Percentiles rank a stretch among this genome's conserved stretches.
phyloP scores from a whole-genome alignment of 2,797 vertebrate species.

The Poeciliopsis paucimaculata region DNA sequence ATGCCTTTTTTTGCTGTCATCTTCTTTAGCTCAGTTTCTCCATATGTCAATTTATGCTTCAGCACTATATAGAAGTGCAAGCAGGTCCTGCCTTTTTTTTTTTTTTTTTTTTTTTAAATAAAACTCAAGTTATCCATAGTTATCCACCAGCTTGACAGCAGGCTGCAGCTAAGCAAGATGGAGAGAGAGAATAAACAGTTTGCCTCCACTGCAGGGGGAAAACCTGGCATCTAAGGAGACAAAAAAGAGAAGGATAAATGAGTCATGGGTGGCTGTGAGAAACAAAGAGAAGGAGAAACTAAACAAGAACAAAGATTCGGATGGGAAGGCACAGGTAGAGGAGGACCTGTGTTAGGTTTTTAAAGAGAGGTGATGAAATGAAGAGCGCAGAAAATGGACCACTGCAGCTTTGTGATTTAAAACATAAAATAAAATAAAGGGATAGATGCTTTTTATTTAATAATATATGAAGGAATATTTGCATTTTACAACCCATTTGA shows the following conservation, averaged over 20 bases:
- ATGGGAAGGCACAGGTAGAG: conserved; percentile 20
- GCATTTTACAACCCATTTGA: not conserved
- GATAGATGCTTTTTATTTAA: not conserved
- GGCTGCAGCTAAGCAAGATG: conserved; percentile 70
- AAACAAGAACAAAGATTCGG: not conserved
- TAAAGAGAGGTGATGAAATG: conserved; percentile 12
- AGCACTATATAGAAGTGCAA: conserved; percentile 14
- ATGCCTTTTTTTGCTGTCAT: not conserved
- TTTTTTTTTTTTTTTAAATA: conserved; percentile 29
- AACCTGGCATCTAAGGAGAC: conserved; percentile 58
- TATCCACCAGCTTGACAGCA: conserved; percentile 66
- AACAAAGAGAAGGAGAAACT: conserved; percentile 17
- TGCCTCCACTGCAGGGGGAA: conserved; percentile 60
- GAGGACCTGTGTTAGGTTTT: conserved; percentile 16
- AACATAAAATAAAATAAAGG: not conserved
- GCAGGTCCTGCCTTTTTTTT: conserved; percentile 30
- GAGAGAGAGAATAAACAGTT: conserved; percentile 71
- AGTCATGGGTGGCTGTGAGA: conserved; percentile 36
- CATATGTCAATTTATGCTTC: conserved; percentile 13
- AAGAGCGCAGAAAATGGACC: conserved; percentile 17
- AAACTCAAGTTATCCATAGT: conserved; percentile 62
- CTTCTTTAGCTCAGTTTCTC: not conserved
- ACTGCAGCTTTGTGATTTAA: conserved; percentile 9
- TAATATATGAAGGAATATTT: not conserved
- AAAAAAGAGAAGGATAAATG: conserved; percentile 62